phyloP scores from a whole-genome alignment of 2,888 invertebrate species.

The Mongoloraphidia duomilia region DNA sequence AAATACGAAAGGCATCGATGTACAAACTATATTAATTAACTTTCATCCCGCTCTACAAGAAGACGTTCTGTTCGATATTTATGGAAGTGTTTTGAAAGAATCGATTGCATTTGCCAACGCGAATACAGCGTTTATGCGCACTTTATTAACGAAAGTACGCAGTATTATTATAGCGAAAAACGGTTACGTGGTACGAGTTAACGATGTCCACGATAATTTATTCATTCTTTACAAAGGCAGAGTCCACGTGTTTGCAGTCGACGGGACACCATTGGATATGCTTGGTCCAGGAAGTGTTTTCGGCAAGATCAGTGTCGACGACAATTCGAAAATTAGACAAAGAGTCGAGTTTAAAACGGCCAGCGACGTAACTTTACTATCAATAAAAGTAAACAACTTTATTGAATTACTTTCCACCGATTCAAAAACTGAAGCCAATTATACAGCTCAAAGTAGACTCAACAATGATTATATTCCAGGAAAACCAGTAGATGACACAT shows the following conservation, averaged over 20 bases:
- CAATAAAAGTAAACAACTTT: too few relatives aligned
- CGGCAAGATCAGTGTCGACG: conserved; percentile 14
- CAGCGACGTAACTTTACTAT: too few relatives aligned
- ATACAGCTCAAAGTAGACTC: too few relatives aligned
- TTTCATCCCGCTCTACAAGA: conserved; percentile 14
- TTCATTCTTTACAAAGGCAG: conserved; percentile 15
- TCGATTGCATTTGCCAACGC: conserved; percentile 11
- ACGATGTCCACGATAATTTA: conserved; percentile 15
- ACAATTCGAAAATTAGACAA: conserved; percentile 12
- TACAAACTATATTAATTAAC: conserved; percentile 6
- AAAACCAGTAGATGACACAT: too few relatives aligned
- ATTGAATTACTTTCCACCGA: too few relatives aligned
- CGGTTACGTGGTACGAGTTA: conserved; percentile 12
- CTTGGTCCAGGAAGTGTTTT: conserved; percentile 17
- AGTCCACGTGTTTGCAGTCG: conserved; percentile 18
- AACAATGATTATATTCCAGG: too few relatives aligned
- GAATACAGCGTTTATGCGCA: conserved; percentile 11
- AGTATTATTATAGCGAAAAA: conserved; percentile 9
- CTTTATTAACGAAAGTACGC: conserved; percentile 1
- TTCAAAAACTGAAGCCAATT: too few relatives aligned
- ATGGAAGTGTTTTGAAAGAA: conserved; percentile 8
- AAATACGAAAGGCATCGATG: conserved; percentile 11
- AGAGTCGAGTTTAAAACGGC: conserved; percentile 7
- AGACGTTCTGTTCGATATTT: conserved; percentile 14
- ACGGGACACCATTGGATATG: conserved; percentile 13